phyloP scores from a whole-genome alignment of 2,113 vertebrate species.

The Phainopepla nitens region DNA sequence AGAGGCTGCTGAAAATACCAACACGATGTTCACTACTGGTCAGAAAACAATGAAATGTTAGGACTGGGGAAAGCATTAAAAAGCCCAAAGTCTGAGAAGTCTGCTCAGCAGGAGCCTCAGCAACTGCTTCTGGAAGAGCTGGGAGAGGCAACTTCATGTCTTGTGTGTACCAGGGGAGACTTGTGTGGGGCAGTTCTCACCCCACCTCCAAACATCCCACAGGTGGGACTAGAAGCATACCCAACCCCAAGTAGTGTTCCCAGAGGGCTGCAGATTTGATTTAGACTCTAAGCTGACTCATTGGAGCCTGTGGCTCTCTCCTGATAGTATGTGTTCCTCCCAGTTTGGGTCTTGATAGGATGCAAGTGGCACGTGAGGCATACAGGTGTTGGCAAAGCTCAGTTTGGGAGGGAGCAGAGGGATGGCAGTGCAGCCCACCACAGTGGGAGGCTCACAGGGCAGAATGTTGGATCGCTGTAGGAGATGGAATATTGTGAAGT shows the following conservation, averaged over 20 bases:
- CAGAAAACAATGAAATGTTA: not conserved
- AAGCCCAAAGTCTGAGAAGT: not conserved
- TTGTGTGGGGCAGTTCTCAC: not conserved
- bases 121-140: not conserved
- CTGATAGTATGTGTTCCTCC: not conserved
- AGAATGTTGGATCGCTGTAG: not conserved
- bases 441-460: not conserved
- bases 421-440: not conserved
- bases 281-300: not conserved
- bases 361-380: accelerated
- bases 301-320: not conserved
- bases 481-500: not conserved
- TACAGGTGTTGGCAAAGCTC: not conserved
- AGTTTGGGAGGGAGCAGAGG: not conserved
- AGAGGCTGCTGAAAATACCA: not conserved
- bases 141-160: not conserved
- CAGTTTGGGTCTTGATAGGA: not conserved
- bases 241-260: not conserved
- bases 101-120: not conserved
- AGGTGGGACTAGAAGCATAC: not conserved
- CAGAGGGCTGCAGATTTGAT: not conserved
- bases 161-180: not conserved
- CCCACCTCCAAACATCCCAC: not conserved
- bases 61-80: not conserved
- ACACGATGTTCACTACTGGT: accelerated